Base-by-base conservation (phyloP, 2,113 vertebrate genomes). In the Monopterus albus region DNA sequence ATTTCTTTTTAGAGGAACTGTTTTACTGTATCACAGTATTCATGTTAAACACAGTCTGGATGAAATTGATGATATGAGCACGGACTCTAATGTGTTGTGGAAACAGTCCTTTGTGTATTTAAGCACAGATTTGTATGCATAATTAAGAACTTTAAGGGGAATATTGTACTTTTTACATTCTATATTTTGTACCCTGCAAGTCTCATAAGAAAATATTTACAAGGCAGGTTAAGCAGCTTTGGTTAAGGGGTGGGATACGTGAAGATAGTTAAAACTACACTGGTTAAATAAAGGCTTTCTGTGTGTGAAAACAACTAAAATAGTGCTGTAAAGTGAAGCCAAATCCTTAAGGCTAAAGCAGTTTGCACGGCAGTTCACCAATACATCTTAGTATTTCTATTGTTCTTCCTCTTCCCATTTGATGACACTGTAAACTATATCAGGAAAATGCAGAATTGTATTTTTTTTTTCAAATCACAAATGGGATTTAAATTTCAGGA, bases 161-260 rank as follows among this genome's bases (percentile, higher is more conserved):
- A 10, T 68, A 26, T 52, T 25, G n/a, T n/a, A 29, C 39, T n/a
- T 4, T 15, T 45, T n/a, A 56, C 50, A 76, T 40, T 76, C 65
- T 13, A 31, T 38, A 49, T 38, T n/a, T 20, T 57, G 42, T 40
- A 0, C 40, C 23, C 49, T 47, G 26, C 43, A 23, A 51, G 21
- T 29, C 18, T 29, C 51, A 20, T 23, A n/a, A 64, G 31, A 64
- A 47, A 23, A 11, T 29, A 42, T 53, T 47, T 59, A 51, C 29
- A 42, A 53, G 26, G 53, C 47, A 42, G 56, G 20, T 43, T 18
- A 29, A 67, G 53, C 31, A 36, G 61, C 55, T 72, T 65, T 59
- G 39, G 46, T 46, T 25, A 31, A 46, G 56, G 35, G n/a, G n/a
- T n/a, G n/a, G n/a, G n/a, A n/a, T n/a, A n/a, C n/a, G n/a, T n/a